Evolutionary conservation across 30 jellyfish, hydroid and myxozoan species (phyloP), one percentile per base, ranked within the genome.

Genomic region (Hydractinia echinata): DNA sequence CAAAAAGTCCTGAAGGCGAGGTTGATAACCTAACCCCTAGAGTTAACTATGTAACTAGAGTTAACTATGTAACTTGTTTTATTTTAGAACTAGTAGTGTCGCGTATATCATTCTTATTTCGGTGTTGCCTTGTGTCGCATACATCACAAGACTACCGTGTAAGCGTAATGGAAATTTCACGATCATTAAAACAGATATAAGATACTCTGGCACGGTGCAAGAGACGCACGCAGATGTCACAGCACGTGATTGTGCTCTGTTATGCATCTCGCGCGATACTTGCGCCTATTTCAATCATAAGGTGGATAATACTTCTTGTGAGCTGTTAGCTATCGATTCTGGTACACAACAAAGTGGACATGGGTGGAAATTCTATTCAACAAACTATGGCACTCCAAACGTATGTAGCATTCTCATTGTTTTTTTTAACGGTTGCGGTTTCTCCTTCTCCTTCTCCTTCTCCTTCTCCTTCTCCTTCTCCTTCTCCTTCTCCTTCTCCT

Each of bases 391-490:
- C 7, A 13, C 18, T 7, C 10, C 18, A 64, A 44, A n/a, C 51
- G 74, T 64, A 64, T 6, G 44, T 30, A 30, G 44, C 44, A 30
- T 30, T 30, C 44, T n/a, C n/a, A n/a, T n/a, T n/a, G n/a, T n/a
- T n/a, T n/a, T n/a, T n/a, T n/a, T n/a, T n/a, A n/a, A n/a, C n/a
- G n/a, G n/a, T n/a, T n/a, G n/a, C 69, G 11, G 69, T 58, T n/a
- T 58, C 69, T 58, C 14, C 69, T n/a, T n/a, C 69, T 58, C 69
- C 69, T 58, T 10, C 69, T 58, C 69, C 69, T n/a, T 58, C 69
- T 58, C 69, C 69, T 11, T n/a, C n/a, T n/a, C 69, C 69, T n/a
- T n/a, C 69, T 58, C 14, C 69, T n/a, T n/a, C n/a, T n/a, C n/a
- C n/a, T n/a, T n/a, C n/a, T n/a, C n/a, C n/a, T n/a, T n/a, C n/a